Percentiles rank a stretch among this genome's conserved stretches.
These are phyloP conservation scores for Thermophis baileyi DNA, from an alignment of 2,113 vertebrate species.

Conservation along the genomic window DNA sequence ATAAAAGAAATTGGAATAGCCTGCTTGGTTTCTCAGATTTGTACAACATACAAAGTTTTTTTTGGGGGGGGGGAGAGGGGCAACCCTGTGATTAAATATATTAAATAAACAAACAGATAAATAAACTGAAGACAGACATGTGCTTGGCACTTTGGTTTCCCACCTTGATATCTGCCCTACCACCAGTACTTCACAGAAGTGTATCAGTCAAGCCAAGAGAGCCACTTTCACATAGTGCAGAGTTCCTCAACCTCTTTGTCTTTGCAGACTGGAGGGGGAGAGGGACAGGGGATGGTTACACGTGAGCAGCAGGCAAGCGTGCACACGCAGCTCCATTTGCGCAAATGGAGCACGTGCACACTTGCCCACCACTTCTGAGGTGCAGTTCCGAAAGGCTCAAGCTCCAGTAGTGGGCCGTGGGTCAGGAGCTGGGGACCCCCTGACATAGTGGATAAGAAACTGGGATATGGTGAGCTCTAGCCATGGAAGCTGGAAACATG, in stretches of 20 bases:
- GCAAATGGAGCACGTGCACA: neutral
- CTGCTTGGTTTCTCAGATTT: neutral
- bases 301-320: neutral
- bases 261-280: neutral
- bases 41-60: neutral
- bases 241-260: neutral
- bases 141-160: neutral
- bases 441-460: neutral
- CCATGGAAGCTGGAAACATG: neutral
- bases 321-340: neutral
- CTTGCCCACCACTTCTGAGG: neutral
- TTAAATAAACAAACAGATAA: neutral
- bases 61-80: too few relatives aligned
- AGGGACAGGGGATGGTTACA: neutral
- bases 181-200: neutral
- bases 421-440: neutral
- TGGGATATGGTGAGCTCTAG: neutral
- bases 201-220: neutral
- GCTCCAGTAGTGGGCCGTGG: neutral
- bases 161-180: neutral
- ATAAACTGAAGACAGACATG: neutral
- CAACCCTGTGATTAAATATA: neutral
- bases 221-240: neutral
- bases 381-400: neutral
- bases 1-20: neutral